These are phyloP conservation scores for Chiropotes sagulatus DNA, from an alignment of 2,797 vertebrate species.

Conservation along the genomic window DNA sequence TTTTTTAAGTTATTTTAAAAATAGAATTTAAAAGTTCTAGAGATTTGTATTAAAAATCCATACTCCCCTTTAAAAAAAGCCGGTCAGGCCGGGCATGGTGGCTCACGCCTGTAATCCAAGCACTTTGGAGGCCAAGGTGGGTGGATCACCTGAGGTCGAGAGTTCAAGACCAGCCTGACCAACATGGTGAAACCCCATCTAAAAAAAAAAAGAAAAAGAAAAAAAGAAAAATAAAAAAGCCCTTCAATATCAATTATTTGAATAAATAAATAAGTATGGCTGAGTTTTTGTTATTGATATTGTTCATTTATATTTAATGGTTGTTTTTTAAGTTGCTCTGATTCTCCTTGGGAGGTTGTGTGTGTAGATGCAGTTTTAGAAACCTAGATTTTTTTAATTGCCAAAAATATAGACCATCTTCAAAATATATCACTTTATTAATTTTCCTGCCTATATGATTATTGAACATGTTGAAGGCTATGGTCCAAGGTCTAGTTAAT, in stretches of 20 bases:
- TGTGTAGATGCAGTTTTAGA: background rate
- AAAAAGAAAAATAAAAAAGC: background rate
- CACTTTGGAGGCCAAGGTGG: no score
- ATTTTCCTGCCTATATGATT: background rate
- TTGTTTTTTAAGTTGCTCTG: background rate
- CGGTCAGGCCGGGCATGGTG: no score
- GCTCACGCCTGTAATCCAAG: no score
- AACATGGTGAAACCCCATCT: no score
- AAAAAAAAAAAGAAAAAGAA: no score
- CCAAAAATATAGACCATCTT: background rate
- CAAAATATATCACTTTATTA: background rate
- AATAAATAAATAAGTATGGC: background rate
- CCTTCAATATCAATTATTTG: background rate
- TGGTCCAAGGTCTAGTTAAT: background rate
- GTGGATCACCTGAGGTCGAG: no score
- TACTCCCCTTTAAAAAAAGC: background rate
- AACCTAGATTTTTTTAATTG: background rate
- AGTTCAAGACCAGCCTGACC: no score
- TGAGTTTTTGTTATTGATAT: background rate
- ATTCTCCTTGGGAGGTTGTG: background rate
- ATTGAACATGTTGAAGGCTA: background rate
- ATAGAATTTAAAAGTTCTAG: background rate
- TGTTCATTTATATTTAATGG: constrained; percentile 8
- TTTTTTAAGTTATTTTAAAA: constrained; percentile 3
- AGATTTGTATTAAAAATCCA: background rate